These are phyloP conservation scores for Pipa parva DNA, from an alignment of 2,113 vertebrate species.

Conservation along the genomic window DNA sequence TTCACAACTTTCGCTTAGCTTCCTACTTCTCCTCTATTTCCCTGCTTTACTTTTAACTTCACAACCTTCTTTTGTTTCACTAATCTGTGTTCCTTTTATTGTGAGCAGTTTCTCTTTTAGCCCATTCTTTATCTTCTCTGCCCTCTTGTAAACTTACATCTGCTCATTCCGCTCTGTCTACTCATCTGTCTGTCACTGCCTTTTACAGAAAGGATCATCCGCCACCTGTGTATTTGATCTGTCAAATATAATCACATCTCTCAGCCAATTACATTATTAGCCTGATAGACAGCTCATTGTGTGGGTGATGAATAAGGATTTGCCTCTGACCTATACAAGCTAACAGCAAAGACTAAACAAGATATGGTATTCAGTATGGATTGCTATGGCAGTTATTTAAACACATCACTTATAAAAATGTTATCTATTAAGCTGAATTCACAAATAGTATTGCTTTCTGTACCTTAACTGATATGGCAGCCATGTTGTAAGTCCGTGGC, in stretches of 20 bases:
- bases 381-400: no score
- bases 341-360: neutral
- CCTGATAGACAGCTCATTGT: constrained; percentile 18
- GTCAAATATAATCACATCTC: constrained; percentile 36
- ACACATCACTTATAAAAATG: no score
- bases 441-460: no score
- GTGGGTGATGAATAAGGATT: neutral
- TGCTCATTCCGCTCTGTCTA: constrained; percentile 5
- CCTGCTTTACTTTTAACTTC: neutral
- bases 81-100: neutral
- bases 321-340: constrained; percentile 1
- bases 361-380: no score
- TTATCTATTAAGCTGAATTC: no score
- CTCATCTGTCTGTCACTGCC: constrained; percentile 31
- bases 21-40: neutral
- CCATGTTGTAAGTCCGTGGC: no score
- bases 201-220: constrained; percentile 29
- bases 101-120: neutral
- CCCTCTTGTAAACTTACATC: constrained; percentile 17
- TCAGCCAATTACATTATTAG: constrained; percentile 38
- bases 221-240: constrained; percentile 33
- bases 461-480: no score
- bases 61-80: neutral
- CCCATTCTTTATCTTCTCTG: neutral
- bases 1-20: no score